Conservation (phyloP, 23 tunicate genomes). For the Oikopleura dioica region DNA sequence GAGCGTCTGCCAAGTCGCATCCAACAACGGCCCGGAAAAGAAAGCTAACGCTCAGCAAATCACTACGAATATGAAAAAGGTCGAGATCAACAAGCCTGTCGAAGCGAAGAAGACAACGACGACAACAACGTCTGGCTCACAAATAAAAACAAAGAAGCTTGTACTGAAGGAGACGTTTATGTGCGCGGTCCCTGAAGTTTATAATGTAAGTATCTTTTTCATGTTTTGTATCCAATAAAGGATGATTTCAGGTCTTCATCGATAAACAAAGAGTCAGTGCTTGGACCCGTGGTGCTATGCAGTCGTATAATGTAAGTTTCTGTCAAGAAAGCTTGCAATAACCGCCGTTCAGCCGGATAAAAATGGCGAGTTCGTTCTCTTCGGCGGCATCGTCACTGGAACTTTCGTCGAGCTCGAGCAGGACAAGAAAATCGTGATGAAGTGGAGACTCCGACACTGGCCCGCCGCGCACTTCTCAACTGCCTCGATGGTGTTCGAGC, state of each 20-base stretch:
- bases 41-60: neutral
- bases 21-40: slow-evolving; percentile 15
- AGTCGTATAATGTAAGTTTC: slow-evolving; percentile 14
- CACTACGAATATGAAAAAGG: slow-evolving; percentile 13
- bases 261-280: slow-evolving; percentile 18
- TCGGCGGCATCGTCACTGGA: slow-evolving; percentile 17
- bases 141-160: slow-evolving; percentile 69
- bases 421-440: slow-evolving; percentile 35
- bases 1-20: slow-evolving; percentile 27
- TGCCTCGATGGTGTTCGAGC: slow-evolving; percentile 34
- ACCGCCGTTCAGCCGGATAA: neutral
- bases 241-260: neutral
- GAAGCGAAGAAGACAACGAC: slow-evolving; percentile 12
- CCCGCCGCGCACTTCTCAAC: slow-evolving; percentile 59
- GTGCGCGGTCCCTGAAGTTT: slow-evolving; percentile 23
- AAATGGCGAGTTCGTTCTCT: neutral
- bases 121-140: slow-evolving; percentile 19
- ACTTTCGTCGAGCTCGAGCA: slow-evolving; percentile 27
- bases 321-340: neutral
- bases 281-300: slow-evolving; percentile 38
- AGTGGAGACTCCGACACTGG: slow-evolving; percentile 76
- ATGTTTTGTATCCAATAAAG: no score
- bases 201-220: neutral
- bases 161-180: slow-evolving; percentile 59
- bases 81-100: slow-evolving; percentile 18